Evolutionary conservation across 2,113 vertebrate genomes (phyloP).

Genomic region (Ictalurus furcatus): DNA sequence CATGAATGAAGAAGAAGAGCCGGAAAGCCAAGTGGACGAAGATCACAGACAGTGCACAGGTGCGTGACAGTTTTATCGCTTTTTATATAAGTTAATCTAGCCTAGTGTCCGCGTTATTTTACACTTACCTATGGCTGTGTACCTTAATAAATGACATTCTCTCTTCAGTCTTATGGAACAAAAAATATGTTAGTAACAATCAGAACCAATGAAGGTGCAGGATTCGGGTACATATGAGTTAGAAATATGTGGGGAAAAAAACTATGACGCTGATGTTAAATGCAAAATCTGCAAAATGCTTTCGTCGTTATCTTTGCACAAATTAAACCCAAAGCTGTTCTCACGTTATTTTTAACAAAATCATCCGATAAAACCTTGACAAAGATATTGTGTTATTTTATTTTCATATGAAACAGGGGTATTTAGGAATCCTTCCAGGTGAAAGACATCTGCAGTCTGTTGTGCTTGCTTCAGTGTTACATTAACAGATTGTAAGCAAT

Average conservation of each 20-base stretch:
- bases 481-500: no score
- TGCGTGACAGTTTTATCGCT: neutral
- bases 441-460: neutral
- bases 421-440: neutral
- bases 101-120: neutral
- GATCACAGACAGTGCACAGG: neutral
- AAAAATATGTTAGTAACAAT: no score
- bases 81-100: neutral
- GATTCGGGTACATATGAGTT: neutral
- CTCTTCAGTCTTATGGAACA: neutral
- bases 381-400: no score
- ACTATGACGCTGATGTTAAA: no score
- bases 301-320: no score
- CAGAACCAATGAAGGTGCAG: neutral
- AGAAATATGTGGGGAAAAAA: no score
- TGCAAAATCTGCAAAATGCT: no score
- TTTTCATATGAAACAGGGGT: neutral
- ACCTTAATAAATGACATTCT: neutral
- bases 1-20: neutral
- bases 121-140: neutral
- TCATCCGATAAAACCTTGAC: no score
- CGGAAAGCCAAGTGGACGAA: constrained; percentile 23
- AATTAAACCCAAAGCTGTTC: no score
- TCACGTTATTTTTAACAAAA: no score
- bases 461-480: neutral